Evolutionary conservation across 2,113 vertebrate species (phyloP).

Genomic region (Hiodon alosoides): DNA sequence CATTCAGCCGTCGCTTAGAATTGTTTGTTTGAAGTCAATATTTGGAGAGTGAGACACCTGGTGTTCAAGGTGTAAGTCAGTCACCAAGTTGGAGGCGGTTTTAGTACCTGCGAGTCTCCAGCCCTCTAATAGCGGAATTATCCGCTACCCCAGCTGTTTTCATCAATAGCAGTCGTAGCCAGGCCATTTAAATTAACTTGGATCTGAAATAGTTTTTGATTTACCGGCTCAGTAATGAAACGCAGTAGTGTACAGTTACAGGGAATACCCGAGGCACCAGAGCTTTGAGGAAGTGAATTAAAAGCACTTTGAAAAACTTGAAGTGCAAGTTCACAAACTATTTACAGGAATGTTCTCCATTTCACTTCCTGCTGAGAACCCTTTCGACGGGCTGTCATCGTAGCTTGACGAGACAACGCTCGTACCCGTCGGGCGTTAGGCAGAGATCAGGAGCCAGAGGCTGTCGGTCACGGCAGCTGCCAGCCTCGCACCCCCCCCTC

Average conservation of each 20-base stretch:
- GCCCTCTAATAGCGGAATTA: not conserved
- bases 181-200: not conserved
- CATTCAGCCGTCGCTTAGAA: no score
- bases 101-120: no score
- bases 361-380: no score
- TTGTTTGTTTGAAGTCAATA: no score
- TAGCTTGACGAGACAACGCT: no score
- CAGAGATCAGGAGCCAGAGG: conserved; percentile 30
- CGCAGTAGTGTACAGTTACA: not conserved
- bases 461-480: conserved; percentile 33
- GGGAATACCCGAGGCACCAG: not conserved
- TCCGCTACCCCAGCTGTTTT: not conserved
- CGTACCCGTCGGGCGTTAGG: no score
- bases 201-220: not conserved
- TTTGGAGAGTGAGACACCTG: not conserved
- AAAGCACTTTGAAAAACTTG: not conserved
- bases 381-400: no score
- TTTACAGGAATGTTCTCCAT: no score
- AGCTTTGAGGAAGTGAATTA: not conserved
- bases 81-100: not conserved
- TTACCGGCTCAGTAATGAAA: not conserved
- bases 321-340: no score
- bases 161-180: not conserved
- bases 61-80: conserved; percentile 7
- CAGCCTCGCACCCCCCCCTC: not conserved